These are phyloP conservation scores for Prorops nasuta DNA, from an alignment of 1,140 invertebrate genomes.

Conservation along the genomic window DNA sequence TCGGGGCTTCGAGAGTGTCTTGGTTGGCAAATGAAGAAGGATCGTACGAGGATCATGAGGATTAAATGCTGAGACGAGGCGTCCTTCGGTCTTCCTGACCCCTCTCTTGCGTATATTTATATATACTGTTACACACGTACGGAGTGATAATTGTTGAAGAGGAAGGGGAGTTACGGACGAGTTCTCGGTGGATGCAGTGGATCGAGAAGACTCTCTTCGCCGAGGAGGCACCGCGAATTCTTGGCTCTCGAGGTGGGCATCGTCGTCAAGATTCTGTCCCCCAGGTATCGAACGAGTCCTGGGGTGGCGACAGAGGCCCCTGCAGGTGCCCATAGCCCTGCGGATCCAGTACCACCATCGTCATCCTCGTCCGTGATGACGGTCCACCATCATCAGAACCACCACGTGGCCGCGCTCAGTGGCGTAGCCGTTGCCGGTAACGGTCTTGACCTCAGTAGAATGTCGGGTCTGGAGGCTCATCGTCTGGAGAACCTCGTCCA, in stretches of 20 bases:
- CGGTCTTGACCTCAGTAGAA: conserved; percentile 48
- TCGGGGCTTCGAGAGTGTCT: not conserved
- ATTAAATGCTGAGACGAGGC: no score
- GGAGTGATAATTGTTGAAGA: no score
- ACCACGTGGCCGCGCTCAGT: conserved; percentile 52
- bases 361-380: conserved; percentile 36
- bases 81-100: no score
- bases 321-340: conserved; percentile 43
- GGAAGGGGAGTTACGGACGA: not conserved
- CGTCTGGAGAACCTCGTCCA: conserved; percentile 40
- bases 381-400: conserved; percentile 56
- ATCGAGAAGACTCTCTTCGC: conserved; percentile 6
- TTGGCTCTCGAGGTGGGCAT: no score
- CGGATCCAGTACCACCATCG: conserved; percentile 25
- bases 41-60: no score
- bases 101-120: no score
- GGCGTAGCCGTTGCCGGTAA: conserved; percentile 46
- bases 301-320: conserved; percentile 49
- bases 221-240: conserved; percentile 6
- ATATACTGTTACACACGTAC: no score
- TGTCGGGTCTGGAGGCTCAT: conserved; percentile 46
- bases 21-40: not conserved
- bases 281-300: conserved; percentile 47
- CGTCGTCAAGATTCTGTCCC: conserved; percentile 54
- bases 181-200: conserved; percentile 3